These are phyloP conservation scores for Tachuris rubrigastra DNA, from an alignment of 2,113 vertebrate genomes.

Conservation along the genomic window DNA sequence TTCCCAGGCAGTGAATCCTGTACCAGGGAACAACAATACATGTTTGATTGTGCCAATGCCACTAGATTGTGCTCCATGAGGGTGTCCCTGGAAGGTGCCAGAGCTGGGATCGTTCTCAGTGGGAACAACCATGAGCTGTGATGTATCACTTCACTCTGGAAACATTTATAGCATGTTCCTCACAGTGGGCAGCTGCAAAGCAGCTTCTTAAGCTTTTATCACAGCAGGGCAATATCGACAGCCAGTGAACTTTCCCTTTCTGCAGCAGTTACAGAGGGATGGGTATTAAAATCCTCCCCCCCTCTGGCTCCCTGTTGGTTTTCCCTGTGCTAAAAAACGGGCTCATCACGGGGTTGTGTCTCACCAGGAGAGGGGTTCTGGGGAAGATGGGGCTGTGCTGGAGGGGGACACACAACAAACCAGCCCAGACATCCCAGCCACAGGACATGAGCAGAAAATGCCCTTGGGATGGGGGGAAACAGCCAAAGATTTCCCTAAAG, in stretches of 20 bases:
- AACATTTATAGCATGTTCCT: conserved; percentile 5
- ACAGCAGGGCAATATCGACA: conserved; percentile 42
- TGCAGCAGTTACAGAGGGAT: neutral
- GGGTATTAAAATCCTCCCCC: conserved; percentile 11
- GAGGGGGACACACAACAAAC: no score
- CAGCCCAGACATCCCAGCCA: accelerated
- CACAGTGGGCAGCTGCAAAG: conserved; percentile 40
- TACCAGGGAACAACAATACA: neutral
- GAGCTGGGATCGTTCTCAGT: neutral
- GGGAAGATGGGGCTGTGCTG: neutral
- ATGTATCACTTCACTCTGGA: neutral
- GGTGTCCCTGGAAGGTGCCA: neutral
- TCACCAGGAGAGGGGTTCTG: neutral
- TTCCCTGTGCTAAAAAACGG: neutral
- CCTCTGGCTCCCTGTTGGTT: neutral
- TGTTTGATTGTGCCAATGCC: neutral
- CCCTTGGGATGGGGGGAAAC: no score
- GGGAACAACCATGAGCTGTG: neutral
- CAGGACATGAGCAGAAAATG: neutral
- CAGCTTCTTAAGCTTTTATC: conserved; percentile 66
- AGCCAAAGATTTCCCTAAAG: neutral
- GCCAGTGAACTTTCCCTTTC: conserved; percentile 16
- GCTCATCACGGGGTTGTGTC: neutral
- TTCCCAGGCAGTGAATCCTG: neutral
- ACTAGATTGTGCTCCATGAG: neutral